Percentiles rank a stretch among this genome's conserved stretches.
Conservation (phyloP, 2,888 invertebrate genomes). For the Lamproptera curius region DNA sequence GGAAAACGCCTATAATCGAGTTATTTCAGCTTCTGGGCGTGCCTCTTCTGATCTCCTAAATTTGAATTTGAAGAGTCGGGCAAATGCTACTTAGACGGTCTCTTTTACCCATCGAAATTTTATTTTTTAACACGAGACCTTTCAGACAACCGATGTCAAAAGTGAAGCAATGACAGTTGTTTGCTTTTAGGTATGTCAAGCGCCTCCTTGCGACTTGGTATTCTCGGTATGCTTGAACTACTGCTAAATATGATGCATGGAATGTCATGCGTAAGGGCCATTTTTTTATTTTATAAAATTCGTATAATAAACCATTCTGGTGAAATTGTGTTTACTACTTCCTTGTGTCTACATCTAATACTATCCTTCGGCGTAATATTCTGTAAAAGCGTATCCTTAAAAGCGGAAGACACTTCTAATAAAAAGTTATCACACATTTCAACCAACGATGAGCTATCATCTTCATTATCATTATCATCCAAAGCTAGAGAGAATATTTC, state of each 20-base stretch:
- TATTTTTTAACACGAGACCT: conserved; percentile 18
- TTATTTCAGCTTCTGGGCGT: conserved; percentile 29
- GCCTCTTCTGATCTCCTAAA: conserved; percentile 31
- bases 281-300: conserved; percentile 33
- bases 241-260: conserved; percentile 31
- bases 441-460: too few species aligned
- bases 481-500: too few species aligned
- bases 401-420: too few species aligned
- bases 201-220: conserved; percentile 28
- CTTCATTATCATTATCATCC: too few species aligned
- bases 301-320: conserved; percentile 30
- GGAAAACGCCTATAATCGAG: conserved; percentile 31
- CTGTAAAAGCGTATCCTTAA: too few species aligned
- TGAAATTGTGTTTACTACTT: too few species aligned
- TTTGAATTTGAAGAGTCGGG: conserved; percentile 24
- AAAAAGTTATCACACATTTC: too few species aligned
- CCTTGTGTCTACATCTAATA: too few species aligned
- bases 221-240: conserved; percentile 29
- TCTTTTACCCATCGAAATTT: conserved; percentile 28
- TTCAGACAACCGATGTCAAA: conserved; percentile 28
- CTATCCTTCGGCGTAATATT: too few species aligned
- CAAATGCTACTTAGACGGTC: conserved; percentile 30
- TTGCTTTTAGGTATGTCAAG: conserved; percentile 28
- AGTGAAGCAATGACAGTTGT: conserved; percentile 29
- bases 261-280: conserved; percentile 37